These are phyloP conservation scores for Eudemis profundana DNA, from an alignment of 2,888 invertebrate genomes.

Conservation along the genomic window DNA sequence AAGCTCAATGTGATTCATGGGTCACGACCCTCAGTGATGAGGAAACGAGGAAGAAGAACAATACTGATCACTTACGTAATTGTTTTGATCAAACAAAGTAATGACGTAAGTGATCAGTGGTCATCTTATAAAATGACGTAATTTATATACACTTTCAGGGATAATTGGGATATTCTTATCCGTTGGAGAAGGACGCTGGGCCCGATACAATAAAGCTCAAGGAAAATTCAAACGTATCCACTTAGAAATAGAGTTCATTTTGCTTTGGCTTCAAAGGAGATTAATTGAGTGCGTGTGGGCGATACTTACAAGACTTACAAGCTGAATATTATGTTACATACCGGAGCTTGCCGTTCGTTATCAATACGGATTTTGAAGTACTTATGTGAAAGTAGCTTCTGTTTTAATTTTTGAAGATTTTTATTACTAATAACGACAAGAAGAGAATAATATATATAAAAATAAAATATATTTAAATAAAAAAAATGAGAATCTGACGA, in stretches of 20 bases:
- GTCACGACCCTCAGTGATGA: too few relatives aligned
- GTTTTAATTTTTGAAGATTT: too few relatives aligned
- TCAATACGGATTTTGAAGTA: constrained; percentile 14
- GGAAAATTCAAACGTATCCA: background rate
- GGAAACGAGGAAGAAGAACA: too few relatives aligned
- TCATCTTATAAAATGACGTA: background rate
- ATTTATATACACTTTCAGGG: constrained; percentile 6
- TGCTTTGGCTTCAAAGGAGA: constrained; percentile 31
- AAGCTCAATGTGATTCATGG: too few relatives aligned
- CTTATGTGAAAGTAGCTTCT: background rate
- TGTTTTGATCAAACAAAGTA: too few relatives aligned
- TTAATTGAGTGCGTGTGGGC: constrained; percentile 50
- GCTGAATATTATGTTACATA: constrained; percentile 44
- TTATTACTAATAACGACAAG: too few relatives aligned
- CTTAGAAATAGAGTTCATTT: background rate
- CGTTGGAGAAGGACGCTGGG: background rate
- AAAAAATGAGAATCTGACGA: too few relatives aligned
- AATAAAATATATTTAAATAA: too few relatives aligned
- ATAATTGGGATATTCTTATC: constrained; percentile 22
- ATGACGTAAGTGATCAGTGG: background rate
- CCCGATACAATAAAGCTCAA: background rate
- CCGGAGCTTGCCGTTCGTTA: constrained; percentile 6
- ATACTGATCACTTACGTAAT: too few relatives aligned
- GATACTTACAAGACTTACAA: constrained; percentile 46
- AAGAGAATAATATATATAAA: too few relatives aligned